Base-by-base conservation (phyloP, 2,888 invertebrate species). In the Subacronicta megacephala region DNA sequence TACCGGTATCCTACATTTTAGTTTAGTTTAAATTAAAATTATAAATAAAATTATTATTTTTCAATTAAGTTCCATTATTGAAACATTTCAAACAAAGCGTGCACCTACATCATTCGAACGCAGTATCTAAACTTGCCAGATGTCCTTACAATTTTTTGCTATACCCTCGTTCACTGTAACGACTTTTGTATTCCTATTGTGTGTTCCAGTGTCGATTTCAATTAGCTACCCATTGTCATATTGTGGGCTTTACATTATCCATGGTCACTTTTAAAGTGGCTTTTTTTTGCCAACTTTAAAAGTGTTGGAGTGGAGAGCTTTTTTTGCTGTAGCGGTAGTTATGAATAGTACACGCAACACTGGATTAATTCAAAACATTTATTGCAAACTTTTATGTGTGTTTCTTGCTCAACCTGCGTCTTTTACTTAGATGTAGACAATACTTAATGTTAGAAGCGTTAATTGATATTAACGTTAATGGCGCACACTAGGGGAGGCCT, bases 201-300 rank as follows among this genome's bases (percentile, higher is more conserved):
- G 54, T 67, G 73, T 26, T 66, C 29, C 60, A 80, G 88, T 88
- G 84, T 88, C 82, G 84, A 84, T 85, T 89, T 86, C 89, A 89
- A 90, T 90, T 89, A 89, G 72, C 62, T 42, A 26, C 16, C 76
- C 65, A 84, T 88, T 88, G 85, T 88, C 53, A 56, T 51, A 58
- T 64, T 75, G 70, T 67, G 60, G 67, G 64, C 59, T 63, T 67
- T 67, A 45, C 69, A 67, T 69, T 67, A 62, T 47, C 37, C 3
- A 68, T 50, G 65, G 68, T 66, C 65, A 66, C 37, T 66, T 67
- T 12, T 43, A 20, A 65, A 65, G 62, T 67, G 61, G 42, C 7
- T 9, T 15, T 45, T 62, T 59, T 63, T 60, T 62, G 44, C n/a
- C 35, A 29, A 44, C 17, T 57, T 62, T 49, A 38, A 40, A 46